Evolutionary conservation across 2,888 invertebrate genomes (phyloP).

Genomic region (Hoplodrina blanda): DNA sequence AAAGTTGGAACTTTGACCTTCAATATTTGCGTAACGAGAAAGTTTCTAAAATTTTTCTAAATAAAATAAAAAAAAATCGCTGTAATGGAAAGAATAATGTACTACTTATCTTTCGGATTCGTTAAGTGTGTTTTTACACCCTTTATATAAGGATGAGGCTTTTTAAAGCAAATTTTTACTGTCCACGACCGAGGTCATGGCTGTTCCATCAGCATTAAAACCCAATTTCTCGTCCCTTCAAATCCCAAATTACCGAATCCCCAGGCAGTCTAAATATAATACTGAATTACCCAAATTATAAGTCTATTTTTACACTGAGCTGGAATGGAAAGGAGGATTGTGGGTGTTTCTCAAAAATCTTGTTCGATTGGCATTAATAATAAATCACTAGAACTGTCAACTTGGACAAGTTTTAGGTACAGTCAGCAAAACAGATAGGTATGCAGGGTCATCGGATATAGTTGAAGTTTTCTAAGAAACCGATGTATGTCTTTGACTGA

Average conservation of each 20-base stretch:
- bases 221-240: conserved; percentile 26
- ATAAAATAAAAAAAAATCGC: too few species aligned
- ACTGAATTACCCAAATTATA: conserved; percentile 37
- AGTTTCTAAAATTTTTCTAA: too few species aligned
- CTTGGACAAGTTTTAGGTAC: conserved; percentile 18
- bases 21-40: too few species aligned
- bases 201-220: conserved; percentile 1
- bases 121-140: too few species aligned
- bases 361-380: conserved; percentile 37
- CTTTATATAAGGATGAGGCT: too few species aligned
- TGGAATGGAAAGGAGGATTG: conserved; percentile 9
- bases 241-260: conserved; percentile 25
- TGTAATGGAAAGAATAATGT: too few species aligned
- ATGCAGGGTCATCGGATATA: too few species aligned
- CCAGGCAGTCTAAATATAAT: conserved; percentile 38
- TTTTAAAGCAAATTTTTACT: background rate
- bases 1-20: too few species aligned
- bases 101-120: too few species aligned
- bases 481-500: too few species aligned
- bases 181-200: background rate
- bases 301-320: conserved; percentile 37
- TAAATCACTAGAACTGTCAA: conserved; percentile 38
- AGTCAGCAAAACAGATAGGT: too few species aligned
- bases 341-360: conserved; percentile 44
- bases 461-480: too few species aligned